These are phyloP conservation scores for Apogon talboti DNA, from an alignment of 2,797 vertebrate species.

Conservation along the genomic window DNA sequence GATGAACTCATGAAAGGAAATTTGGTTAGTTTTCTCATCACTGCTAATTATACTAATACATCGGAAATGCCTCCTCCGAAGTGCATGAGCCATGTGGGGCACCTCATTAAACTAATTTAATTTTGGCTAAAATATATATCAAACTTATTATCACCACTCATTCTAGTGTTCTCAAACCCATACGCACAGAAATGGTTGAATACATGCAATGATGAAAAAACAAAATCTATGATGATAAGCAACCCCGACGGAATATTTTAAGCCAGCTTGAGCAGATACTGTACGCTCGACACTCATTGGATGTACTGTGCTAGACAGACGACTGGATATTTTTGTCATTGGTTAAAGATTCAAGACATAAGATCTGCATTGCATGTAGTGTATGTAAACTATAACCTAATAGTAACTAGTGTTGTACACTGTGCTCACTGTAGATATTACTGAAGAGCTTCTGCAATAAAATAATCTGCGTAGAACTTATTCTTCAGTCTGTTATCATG, in stretches of 20 bases:
- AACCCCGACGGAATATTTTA: neutral
- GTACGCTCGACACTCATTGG: no score
- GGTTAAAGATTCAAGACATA: no score
- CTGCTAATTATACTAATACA: slow-evolving; percentile 95
- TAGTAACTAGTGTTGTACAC: no score
- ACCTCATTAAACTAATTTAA: slow-evolving; percentile 92
- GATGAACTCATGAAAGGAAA: slow-evolving; percentile 93
- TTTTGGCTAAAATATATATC: slow-evolving; percentile 92
- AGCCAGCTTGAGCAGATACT: neutral
- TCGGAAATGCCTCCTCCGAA: slow-evolving; percentile 93
- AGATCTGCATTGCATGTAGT: no score
- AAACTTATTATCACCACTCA: slow-evolving; percentile 90
- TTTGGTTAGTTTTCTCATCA: slow-evolving; percentile 95
- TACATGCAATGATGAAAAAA: slow-evolving; percentile 75
- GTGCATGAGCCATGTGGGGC: slow-evolving; percentile 91
- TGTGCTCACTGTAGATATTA: no score
- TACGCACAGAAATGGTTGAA: slow-evolving; percentile 50
- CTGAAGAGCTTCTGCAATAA: no score
- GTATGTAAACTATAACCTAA: no score
- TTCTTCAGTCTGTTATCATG: no score
- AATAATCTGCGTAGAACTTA: no score
- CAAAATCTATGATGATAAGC: slow-evolving; percentile 41
- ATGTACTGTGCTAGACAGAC: no score
- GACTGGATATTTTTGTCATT: no score
- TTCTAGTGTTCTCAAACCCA: slow-evolving; percentile 79